Percentiles rank a stretch among this genome's conserved stretches.
These are phyloP conservation scores for Tryphoninae sp. DNA, from an alignment of 2,888 invertebrate species.

Conservation along the genomic window DNA sequence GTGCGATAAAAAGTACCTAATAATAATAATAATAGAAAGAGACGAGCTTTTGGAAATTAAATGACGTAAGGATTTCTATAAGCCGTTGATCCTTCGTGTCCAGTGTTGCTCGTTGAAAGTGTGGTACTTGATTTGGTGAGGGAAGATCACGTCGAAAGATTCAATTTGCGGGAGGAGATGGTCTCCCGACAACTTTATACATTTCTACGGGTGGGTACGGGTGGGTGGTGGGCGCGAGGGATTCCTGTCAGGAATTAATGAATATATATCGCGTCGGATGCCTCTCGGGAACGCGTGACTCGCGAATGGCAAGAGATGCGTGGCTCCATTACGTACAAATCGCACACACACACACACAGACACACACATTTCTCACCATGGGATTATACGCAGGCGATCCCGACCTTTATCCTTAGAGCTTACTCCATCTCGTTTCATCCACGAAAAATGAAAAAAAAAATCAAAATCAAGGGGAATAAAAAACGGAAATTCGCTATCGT, in stretches of 20 bases:
- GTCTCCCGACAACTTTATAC: background rate
- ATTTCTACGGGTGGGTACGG: background rate
- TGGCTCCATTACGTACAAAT: conserved; percentile 16
- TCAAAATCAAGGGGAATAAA: conserved; percentile 11
- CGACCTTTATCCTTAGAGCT: conserved; percentile 27
- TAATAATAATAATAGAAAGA: too few relatives aligned
- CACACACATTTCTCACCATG: background rate
- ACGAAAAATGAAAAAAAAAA: conserved; percentile 8
- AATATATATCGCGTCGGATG: conserved; percentile 33
- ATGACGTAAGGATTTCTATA: too few relatives aligned
- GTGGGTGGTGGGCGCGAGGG: background rate
- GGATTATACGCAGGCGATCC: conserved; percentile 12
- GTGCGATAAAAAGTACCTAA: too few relatives aligned
- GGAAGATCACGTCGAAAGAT: conserved; percentile 8
- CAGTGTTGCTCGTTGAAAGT: too few relatives aligned
- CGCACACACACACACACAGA: background rate
- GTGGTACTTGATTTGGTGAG: too few relatives aligned
- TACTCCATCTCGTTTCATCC: conserved; percentile 4
- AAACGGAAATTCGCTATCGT: conserved; percentile 11
- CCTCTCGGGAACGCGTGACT: conserved; percentile 48
- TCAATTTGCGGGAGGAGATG: conserved; percentile 16
- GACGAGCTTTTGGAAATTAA: too few relatives aligned
- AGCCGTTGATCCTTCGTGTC: too few relatives aligned
- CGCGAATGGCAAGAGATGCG: conserved; percentile 33
- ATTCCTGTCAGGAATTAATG: conserved; percentile 26